These are phyloP conservation scores for Brachypterus glaber DNA, from an alignment of 2,888 invertebrate species.

Conservation along the genomic window DNA sequence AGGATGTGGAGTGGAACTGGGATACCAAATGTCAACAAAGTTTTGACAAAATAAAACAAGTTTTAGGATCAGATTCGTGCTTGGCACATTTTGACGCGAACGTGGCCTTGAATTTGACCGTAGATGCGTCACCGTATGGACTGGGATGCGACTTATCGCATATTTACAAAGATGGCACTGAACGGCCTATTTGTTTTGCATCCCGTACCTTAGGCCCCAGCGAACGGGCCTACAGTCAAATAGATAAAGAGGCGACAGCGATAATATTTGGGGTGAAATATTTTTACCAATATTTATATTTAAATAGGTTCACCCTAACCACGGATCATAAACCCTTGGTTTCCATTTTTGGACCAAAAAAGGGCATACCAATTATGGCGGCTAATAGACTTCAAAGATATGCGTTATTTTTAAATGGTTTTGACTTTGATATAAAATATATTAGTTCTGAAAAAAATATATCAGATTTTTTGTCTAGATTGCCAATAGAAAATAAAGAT, in stretches of 20 bases:
- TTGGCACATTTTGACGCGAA: slow-evolving; percentile 16
- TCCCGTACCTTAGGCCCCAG: slow-evolving; percentile 12
- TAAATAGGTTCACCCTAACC: slow-evolving; percentile 5
- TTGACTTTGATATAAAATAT: slow-evolving; percentile 13
- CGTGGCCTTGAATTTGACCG: slow-evolving; percentile 15
- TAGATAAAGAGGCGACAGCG: slow-evolving; percentile 12
- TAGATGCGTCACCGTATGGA: slow-evolving; percentile 14
- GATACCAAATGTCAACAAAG: neutral
- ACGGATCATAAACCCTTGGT: slow-evolving; percentile 12
- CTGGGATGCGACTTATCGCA: slow-evolving; percentile 13
- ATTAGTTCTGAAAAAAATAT: slow-evolving; percentile 4
- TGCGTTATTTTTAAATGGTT: slow-evolving; percentile 11
- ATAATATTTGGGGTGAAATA: slow-evolving; percentile 14
- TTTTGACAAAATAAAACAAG: slow-evolving; percentile 4
- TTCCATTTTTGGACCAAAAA: slow-evolving; percentile 11
- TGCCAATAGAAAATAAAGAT: slow-evolving; percentile 4
- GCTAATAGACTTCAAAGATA: slow-evolving; percentile 14
- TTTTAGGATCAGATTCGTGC: slow-evolving; percentile 2
- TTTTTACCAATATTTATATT: slow-evolving; percentile 7
- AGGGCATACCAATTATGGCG: slow-evolving; percentile 12
- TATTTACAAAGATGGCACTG: slow-evolving; percentile 10
- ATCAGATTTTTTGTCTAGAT: no score
- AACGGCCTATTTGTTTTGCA: slow-evolving; percentile 14
- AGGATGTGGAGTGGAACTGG: slow-evolving; percentile 9
- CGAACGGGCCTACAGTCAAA: slow-evolving; percentile 13